These are phyloP conservation scores for Rhizoglyphus robini DNA, from an alignment of 1,140 invertebrate genomes.

Conservation along the genomic window DNA sequence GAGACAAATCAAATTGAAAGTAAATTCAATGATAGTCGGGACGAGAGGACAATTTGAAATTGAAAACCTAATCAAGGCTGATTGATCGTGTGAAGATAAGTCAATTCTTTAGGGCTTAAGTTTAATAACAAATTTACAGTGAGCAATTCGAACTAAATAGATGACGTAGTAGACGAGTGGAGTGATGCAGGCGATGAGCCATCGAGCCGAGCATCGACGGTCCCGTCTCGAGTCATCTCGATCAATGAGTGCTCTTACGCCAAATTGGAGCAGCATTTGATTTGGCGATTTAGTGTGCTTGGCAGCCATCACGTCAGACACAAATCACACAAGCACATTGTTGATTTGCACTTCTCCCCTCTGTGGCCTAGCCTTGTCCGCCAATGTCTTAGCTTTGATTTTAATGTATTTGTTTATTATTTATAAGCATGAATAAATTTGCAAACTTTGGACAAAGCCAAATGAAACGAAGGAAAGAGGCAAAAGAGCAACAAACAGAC, in stretches of 20 bases:
- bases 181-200: not conserved
- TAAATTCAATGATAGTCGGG: not conserved
- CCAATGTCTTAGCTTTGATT: not conserved
- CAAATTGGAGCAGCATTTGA: not conserved
- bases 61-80: conserved; percentile 9
- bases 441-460: conserved; percentile 12
- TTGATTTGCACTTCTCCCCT: no score
- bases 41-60: conserved; percentile 2
- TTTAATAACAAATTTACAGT: not conserved
- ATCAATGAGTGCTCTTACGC: not conserved
- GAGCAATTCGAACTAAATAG: not conserved
- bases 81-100: conserved; percentile 14
- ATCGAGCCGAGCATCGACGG: not conserved
- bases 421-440: conserved; percentile 15
- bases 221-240: not conserved
- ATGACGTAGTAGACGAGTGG: not conserved
- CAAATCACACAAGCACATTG: not conserved
- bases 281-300: not conserved
- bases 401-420: conserved; percentile 10
- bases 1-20: not conserved
- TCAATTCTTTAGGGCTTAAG: not conserved
- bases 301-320: not conserved
- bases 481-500: not conserved
- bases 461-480: not conserved
- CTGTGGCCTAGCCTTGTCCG: no score